Evolutionary conservation across 2,797 vertebrate species (phyloP).

Genomic region (Myoxocephalus aenaeus): DNA sequence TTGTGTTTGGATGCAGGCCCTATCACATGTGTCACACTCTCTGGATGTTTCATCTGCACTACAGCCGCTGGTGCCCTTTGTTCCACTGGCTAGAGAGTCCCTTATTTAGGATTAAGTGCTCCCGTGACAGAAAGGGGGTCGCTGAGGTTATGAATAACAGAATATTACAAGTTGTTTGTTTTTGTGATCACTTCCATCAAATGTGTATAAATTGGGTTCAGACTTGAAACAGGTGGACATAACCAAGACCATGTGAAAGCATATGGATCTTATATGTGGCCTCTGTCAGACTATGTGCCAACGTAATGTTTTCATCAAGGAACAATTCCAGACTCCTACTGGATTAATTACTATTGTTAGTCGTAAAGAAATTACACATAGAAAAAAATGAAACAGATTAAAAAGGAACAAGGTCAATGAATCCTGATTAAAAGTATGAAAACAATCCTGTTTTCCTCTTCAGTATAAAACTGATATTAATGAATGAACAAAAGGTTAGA

Average conservation of each 20-base stretch:
- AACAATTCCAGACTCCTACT: neutral
- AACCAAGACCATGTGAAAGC: slow-evolving; percentile 49
- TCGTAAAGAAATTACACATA: neutral
- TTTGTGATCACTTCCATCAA: slow-evolving; percentile 3
- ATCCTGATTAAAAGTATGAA: slow-evolving; percentile 4
- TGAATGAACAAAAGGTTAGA: slow-evolving; percentile 29
- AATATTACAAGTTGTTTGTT: slow-evolving; percentile 7
- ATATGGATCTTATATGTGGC: slow-evolving; percentile 12
- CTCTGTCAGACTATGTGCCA: neutral
- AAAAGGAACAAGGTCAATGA: neutral
- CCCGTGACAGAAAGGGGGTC: slow-evolving; percentile 15
- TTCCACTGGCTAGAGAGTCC: slow-evolving; percentile 19
- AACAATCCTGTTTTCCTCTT: slow-evolving; percentile 22
- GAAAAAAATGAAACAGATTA: neutral
- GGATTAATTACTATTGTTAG: neutral
- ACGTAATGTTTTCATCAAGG: slow-evolving; percentile 8
- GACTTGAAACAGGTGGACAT: slow-evolving; percentile 40
- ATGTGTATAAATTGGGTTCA: neutral
- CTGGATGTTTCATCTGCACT: slow-evolving; percentile 57
- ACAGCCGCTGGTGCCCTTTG: slow-evolving; percentile 27
- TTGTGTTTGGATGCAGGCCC: slow-evolving; percentile 62
- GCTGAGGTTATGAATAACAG: slow-evolving; percentile 16
- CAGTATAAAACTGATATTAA: slow-evolving; percentile 20
- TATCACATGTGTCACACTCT: slow-evolving; percentile 69
- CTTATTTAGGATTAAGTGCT: slow-evolving; percentile 35